Evolutionary conservation across 2,888 invertebrate species (phyloP).

Genomic region (Drosophila mayaguana): DNA sequence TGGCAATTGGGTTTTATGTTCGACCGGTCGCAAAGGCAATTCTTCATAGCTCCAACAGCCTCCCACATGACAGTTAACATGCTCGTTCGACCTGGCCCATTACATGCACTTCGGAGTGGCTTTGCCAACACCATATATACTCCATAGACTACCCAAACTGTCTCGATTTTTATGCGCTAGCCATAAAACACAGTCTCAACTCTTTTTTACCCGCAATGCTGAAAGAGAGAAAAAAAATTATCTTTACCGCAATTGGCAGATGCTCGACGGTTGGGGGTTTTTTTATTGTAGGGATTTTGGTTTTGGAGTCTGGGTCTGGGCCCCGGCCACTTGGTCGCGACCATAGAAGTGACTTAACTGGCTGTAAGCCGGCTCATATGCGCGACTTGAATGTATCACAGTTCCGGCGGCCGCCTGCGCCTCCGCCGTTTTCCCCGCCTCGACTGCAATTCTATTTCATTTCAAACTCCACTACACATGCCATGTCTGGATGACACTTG

Average conservation of each 20-base stretch:
- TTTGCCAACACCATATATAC: slow-evolving; percentile 61
- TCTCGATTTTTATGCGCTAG: slow-evolving; percentile 50
- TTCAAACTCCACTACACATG: slow-evolving; percentile 78
- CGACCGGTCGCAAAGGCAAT: not conserved
- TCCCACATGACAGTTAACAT: slow-evolving; percentile 52
- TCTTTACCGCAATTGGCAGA: slow-evolving; percentile 51
- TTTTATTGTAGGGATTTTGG: slow-evolving; percentile 18
- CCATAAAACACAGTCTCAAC: slow-evolving; percentile 53
- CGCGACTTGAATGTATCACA: slow-evolving; percentile 15
- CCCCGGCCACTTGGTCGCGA: slow-evolving; percentile 71
- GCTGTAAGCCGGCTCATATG: slow-evolving; percentile 66
- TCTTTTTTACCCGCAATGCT: slow-evolving; percentile 25
- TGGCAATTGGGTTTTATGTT: slow-evolving; percentile 10
- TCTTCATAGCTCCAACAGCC: slow-evolving; percentile 41
- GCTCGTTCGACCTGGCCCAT: slow-evolving; percentile 53
- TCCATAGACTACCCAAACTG: slow-evolving; percentile 24
- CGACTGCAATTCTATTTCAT: slow-evolving; percentile 64
- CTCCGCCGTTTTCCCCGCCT: not conserved
- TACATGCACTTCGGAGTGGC: slow-evolving; percentile 58
- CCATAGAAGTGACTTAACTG: slow-evolving; percentile 79
- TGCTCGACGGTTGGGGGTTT: slow-evolving; percentile 14
- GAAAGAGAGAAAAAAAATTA: slow-evolving; percentile 22
- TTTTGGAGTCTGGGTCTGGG: slow-evolving; percentile 33
- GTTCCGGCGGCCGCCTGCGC: not conserved
- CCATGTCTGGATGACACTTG: slow-evolving; percentile 78